phyloP scores from a whole-genome alignment of 2,797 vertebrate species.

The Gymnopithys bicolor region DNA sequence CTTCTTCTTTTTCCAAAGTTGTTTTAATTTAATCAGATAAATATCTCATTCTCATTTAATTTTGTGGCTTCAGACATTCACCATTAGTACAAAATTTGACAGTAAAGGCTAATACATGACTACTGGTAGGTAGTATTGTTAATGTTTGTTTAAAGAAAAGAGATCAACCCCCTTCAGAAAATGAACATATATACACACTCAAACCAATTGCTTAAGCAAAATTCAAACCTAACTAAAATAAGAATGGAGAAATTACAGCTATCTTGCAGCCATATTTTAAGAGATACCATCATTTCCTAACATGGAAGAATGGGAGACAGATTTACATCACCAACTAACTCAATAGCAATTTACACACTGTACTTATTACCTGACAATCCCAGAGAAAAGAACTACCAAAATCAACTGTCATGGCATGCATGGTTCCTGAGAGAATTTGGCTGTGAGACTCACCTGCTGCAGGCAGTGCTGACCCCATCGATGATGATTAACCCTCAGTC shows the following conservation, averaged over 20 bases:
- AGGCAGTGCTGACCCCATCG: not conserved
- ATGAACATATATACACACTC: not conserved
- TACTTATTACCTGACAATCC: not conserved
- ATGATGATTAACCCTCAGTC: not conserved
- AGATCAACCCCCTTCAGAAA: not conserved
- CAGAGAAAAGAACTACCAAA: not conserved
- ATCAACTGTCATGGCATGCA: not conserved
- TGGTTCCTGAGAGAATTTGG: not conserved
- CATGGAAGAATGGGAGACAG: not conserved
- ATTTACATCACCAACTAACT: not conserved
- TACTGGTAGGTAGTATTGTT: not conserved
- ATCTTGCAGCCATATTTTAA: not conserved
- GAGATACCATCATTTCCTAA: not conserved
- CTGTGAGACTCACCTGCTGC: not conserved
- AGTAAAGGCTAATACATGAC: not conserved
- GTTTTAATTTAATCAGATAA: slow-evolving; percentile 14
- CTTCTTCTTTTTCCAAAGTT: not conserved
- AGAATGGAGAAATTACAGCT: not conserved
- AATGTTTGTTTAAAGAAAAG: not conserved
- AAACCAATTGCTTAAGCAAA: not conserved
- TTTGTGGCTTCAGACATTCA: not conserved
- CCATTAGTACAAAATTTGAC: not conserved
- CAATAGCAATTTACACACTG: not conserved
- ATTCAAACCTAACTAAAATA: not conserved
- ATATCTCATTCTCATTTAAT: slow-evolving; percentile 14